Evolutionary conservation across 2,888 invertebrate species (phyloP), one percentile per base, ranked within the genome.

Genomic region (Nephrotoma guestfalica): DNA sequence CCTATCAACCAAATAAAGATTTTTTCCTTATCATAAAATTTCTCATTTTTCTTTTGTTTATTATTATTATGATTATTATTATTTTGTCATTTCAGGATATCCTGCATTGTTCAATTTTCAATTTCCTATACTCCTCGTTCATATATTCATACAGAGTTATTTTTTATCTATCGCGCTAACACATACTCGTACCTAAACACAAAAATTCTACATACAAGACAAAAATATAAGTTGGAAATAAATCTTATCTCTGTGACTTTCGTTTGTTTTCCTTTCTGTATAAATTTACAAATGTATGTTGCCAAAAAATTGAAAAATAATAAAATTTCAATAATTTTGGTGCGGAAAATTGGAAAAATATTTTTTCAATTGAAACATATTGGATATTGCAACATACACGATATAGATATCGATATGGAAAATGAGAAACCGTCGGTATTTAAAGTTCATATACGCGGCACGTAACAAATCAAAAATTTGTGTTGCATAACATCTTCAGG

Each of bases 71-170:
- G 51, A 51, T 51, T 71, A 71, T 71, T 71, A 71, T 71, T 71
- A 71, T 45, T 86, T 45, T 86, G 45, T 85, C 45, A 86, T 43
- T 45, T 86, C 45, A 86, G 86, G 86, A 86, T 86, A 86, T 86
- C 86, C 86, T 86, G 86, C 43, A 86, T 86, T 86, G 45, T 45
- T 43, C 43, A 86, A 86, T 86, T 45, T 86, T 86, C 86, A 86
- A 86, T 86, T 86, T 86, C 86, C 86, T 84, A n/a, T 84, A 84
- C 15, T 6, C 13, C n/a, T 41, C 4, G 47, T 71, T 11, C 47
- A 71, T 71, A 71, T 30, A 71, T 30, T 15, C 4, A 9, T 51
- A 51, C 15, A 47, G 13, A 47, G 51, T 15, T 9, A 51, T 51
- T 51, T 51, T 30, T 4, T 15, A 51, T 51, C n/a, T 51, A 51